Evolutionary conservation across 2,797 vertebrate species (phyloP), one percentile per base, ranked within the genome.

Genomic region (Aeoliscus strigatus): DNA sequence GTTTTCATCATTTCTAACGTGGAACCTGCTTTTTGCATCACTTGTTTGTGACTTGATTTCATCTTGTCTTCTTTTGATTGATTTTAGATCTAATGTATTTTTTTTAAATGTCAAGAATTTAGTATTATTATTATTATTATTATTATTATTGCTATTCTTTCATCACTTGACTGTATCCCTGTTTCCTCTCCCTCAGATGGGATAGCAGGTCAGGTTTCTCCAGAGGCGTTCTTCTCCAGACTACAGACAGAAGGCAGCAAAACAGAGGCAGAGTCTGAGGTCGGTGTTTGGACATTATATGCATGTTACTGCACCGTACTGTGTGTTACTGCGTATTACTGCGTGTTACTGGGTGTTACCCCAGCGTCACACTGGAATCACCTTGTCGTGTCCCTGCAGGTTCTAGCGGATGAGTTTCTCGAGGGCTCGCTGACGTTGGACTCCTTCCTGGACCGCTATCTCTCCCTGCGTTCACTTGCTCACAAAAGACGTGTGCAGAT

Each of bases 261-360:
- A 67, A 89, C 91, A 0, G 94, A 97, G 64, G 88, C 83, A 23
- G 92, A 96, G 52, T 95, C 94, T 0, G 94, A 97, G 92, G 94
- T 97, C 27, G 82, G 85, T 66, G 8, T 4, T 11, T 2, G 9
- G 4, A 36, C 1, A 26, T 2, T 26, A 10, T 12, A 15, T 1
- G 13, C 14, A 29, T 11, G 3, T 21, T 13, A n/a, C n/a, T n/a
- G n/a, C n/a, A n/a, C n/a, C n/a, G n/a, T n/a, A n/a, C n/a, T n/a
- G n/a, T n/a, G n/a, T n/a, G n/a, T n/a, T n/a, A n/a, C n/a, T n/a
- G n/a, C n/a, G n/a, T n/a, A n/a, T n/a, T n/a, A n/a, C n/a, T n/a
- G n/a, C n/a, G n/a, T n/a, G n/a, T n/a, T n/a, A n/a, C n/a, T n/a
- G n/a, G n/a, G n/a, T n/a, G n/a, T n/a, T n/a, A n/a, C n/a, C n/a